phyloP scores from a whole-genome alignment of 2,113 vertebrate genomes.

The Corythornis cristatus region DNA sequence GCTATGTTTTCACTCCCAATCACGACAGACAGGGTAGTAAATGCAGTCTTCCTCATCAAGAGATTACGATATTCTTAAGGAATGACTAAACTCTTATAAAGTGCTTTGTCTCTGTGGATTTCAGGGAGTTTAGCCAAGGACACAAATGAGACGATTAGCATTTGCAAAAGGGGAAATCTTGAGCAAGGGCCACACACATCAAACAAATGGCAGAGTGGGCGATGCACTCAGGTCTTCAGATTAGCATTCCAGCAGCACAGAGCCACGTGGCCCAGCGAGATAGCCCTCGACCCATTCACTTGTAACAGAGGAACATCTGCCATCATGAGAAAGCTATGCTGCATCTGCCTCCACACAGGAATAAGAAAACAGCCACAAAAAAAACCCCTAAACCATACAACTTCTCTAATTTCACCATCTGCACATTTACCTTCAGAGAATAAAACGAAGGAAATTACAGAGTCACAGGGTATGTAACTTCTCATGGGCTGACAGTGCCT shows the following conservation, averaged over 20 bases:
- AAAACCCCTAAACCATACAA: background rate
- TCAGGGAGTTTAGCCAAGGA: background rate
- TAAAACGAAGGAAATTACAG: background rate
- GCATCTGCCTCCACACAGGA: background rate
- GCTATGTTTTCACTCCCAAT: background rate
- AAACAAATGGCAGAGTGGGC: background rate
- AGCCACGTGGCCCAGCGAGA: background rate
- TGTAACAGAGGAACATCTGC: background rate
- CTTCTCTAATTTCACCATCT: background rate
- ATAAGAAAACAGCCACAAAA: background rate
- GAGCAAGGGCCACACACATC: background rate
- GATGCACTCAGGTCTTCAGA: background rate
- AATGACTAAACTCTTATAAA: background rate
- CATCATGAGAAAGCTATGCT: background rate
- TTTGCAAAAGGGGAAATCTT: background rate
- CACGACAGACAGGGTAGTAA: background rate
- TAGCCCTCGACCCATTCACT: background rate
- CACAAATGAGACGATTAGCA: background rate
- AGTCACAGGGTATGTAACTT: background rate
- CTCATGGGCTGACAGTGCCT: background rate
- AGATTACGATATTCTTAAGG: background rate
- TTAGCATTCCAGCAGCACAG: background rate
- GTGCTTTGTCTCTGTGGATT: background rate
- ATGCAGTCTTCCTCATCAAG: background rate
- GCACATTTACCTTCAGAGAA: background rate